Conservation (phyloP, 1,140 invertebrate species). For the Meloidogyne floridensis region DNA sequence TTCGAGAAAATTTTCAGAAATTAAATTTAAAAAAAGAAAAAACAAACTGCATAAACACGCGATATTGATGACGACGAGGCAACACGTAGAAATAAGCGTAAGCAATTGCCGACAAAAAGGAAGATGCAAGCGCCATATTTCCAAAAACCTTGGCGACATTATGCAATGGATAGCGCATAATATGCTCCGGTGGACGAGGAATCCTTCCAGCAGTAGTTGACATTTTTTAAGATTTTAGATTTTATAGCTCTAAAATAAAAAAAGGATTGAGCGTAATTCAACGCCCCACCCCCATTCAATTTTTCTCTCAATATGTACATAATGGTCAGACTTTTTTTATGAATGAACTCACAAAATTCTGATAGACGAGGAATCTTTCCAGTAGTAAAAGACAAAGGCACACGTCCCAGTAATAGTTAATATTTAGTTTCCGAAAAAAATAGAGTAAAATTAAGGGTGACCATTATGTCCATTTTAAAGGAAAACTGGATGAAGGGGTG, state of each 20-base stretch:
- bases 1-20: too few species aligned
- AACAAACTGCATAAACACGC: slow-evolving; percentile 55
- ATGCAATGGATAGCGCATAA: slow-evolving; percentile 38
- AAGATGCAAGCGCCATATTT: slow-evolving; percentile 34
- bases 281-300: too few species aligned
- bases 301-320: too few species aligned
- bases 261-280: neutral
- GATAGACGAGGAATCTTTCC: too few species aligned
- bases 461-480: too few species aligned
- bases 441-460: too few species aligned
- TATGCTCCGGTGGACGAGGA: slow-evolving; percentile 23
- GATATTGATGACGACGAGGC: slow-evolving; percentile 53
- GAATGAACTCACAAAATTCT: too few species aligned
- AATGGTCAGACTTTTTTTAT: too few species aligned
- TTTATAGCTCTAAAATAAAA: neutral
- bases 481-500: too few species aligned
- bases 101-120: slow-evolving; percentile 35
- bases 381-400: too few species aligned
- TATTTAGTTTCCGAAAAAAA: too few species aligned
- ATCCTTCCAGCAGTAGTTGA: neutral
- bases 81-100: slow-evolving; percentile 53
- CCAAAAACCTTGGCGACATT: slow-evolving; percentile 38
- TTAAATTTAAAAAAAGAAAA: slow-evolving; percentile 33
- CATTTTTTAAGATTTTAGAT: neutral
- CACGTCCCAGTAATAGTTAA: too few species aligned